Conservation (phyloP, 1,140 invertebrate genomes). For the Chironomus striatipennis region DNA sequence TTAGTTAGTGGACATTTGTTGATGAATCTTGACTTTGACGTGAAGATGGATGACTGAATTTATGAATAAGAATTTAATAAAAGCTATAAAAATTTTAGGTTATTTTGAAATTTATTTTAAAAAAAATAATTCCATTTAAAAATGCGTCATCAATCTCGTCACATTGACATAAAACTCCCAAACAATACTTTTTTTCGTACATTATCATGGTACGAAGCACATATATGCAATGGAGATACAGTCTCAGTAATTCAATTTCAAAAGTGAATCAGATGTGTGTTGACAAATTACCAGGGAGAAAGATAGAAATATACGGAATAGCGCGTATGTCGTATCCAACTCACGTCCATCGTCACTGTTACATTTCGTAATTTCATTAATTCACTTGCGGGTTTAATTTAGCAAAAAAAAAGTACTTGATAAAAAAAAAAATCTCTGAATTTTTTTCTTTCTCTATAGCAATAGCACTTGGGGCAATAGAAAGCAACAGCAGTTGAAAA, state of each 20-base stretch:
- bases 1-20: no score
- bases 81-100: no score
- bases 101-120: no score
- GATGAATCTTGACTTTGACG: no score
- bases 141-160: no score
- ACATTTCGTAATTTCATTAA: constrained; percentile 14
- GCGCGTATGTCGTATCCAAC: background rate
- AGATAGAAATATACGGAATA: background rate
- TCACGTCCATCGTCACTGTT: constrained; percentile 6
- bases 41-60: no score
- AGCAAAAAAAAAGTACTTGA: background rate
- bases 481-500: constrained; percentile 12
- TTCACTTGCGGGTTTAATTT: constrained; percentile 12
- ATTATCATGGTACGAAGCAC: background rate
- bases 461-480: background rate
- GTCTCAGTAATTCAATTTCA: background rate
- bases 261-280: constrained; percentile 12
- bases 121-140: no score
- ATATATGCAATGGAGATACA: background rate
- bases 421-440: background rate
- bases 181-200: no score
- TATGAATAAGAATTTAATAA: no score
- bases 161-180: no score
- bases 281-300: constrained; percentile 6
- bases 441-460: background rate